These are phyloP conservation scores for Carposina sasakii DNA, from an alignment of 1,140 invertebrate genomes.

Conservation along the genomic window DNA sequence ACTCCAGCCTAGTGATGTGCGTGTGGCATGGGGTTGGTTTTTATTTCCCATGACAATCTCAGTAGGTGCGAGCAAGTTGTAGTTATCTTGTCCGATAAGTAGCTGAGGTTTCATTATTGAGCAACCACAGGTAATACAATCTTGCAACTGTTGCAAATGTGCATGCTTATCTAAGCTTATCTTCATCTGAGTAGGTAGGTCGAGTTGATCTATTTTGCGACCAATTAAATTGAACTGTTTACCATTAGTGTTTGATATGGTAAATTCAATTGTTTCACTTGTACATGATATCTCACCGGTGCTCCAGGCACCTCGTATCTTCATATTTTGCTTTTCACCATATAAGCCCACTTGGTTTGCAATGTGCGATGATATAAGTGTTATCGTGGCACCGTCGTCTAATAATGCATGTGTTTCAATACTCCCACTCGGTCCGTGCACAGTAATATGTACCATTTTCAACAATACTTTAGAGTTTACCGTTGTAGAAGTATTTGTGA, in stretches of 20 bases:
- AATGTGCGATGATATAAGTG: neutral
- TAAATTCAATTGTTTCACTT: neutral
- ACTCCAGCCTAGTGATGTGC: neutral
- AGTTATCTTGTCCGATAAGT: constrained; percentile 7
- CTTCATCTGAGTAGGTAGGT: neutral
- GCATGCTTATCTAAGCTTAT: neutral
- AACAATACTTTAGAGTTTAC: neutral
- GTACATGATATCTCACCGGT: neutral
- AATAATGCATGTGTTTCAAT: neutral
- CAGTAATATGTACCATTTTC: neutral
- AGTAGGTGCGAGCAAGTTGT: neutral
- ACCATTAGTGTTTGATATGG: constrained; percentile 1
- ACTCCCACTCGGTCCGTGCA: neutral
- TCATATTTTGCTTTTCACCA: neutral
- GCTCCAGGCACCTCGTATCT: neutral
- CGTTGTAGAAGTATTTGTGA: neutral
- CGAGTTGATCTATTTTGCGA: neutral
- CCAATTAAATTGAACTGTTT: neutral
- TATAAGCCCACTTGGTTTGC: neutral
- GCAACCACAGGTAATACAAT: constrained; percentile 9
- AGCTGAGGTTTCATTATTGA: constrained; percentile 1
- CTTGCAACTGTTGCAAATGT: constrained; percentile 13
- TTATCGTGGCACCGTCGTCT: neutral
- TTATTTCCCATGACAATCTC: neutral
- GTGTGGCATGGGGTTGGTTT: neutral